A percentile compares a stretch with the other conserved stretches of the same genome.
Evolutionary conservation across 2,888 invertebrate genomes (phyloP).

Genomic region (Drosophila histrio): DNA sequence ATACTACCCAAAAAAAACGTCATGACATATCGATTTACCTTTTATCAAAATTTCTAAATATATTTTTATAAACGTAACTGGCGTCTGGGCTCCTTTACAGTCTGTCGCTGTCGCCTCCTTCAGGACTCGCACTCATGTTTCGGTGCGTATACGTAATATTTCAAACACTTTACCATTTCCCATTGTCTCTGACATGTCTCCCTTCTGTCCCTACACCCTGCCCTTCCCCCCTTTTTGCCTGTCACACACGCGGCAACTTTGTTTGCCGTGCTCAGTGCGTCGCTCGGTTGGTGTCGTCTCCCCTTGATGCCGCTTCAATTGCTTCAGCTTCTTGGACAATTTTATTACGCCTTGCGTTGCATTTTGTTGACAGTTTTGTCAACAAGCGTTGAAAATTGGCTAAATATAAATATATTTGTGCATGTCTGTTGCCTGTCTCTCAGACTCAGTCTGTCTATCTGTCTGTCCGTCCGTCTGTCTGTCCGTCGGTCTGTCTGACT

Average conservation of each 20-base stretch:
- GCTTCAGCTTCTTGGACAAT: constrained; percentile 72
- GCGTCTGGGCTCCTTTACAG: not conserved
- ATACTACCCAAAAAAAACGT: not conserved
- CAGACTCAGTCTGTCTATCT: constrained; percentile 10
- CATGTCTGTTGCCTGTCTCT: constrained; percentile 58
- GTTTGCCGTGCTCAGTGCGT: constrained; percentile 21
- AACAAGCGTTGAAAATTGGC: constrained; percentile 84
- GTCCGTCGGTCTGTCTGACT: constrained; percentile 15
- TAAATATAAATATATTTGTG: constrained; percentile 81
- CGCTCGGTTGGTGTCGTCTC: constrained; percentile 2
- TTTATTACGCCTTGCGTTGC: constrained; percentile 80
- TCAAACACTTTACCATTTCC: constrained; percentile 47
- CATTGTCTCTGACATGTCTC: constrained; percentile 1
- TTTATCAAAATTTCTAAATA: not conserved
- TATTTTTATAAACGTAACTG: not conserved
- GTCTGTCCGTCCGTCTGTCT: constrained; percentile 11
- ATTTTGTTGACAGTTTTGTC: constrained; percentile 84
- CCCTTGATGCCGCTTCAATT: constrained; percentile 42
- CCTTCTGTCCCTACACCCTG: not conserved
- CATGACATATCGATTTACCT: not conserved
- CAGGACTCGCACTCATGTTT: constrained; percentile 8
- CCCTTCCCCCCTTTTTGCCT: not conserved
- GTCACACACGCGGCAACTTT: constrained; percentile 47
- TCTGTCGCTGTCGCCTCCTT: not conserved
- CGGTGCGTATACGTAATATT: constrained; percentile 71